phyloP scores from a whole-genome alignment of 92 coral and sea anemone genomes.

The Anthopleura xanthogrammica region DNA sequence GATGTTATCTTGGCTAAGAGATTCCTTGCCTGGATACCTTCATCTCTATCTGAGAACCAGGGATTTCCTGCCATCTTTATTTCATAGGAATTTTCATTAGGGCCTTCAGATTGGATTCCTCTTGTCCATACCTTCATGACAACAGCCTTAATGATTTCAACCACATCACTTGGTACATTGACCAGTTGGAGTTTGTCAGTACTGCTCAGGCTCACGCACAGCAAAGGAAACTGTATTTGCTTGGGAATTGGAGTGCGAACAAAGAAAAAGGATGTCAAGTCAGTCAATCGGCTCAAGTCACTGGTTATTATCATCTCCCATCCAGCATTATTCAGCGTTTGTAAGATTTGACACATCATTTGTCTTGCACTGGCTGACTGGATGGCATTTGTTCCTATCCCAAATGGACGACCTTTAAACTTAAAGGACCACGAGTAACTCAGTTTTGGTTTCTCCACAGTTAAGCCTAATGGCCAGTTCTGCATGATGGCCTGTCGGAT shows the following conservation, averaged over 20 bases:
- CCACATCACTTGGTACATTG: constrained; percentile 55
- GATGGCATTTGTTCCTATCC: not conserved
- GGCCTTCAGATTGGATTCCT: constrained; percentile 46
- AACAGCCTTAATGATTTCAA: constrained; percentile 41
- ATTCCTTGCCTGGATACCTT: constrained; percentile 45
- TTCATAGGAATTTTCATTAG: constrained; percentile 34
- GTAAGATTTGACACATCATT: constrained; percentile 52
- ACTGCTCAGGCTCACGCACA: constrained; percentile 60
- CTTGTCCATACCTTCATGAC: constrained; percentile 43
- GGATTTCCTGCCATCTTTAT: constrained; percentile 55
- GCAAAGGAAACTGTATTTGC: constrained; percentile 38
- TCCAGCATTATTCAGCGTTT: constrained; percentile 55
- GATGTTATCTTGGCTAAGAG: constrained; percentile 36
- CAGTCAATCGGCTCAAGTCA: constrained; percentile 42
- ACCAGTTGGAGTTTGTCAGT: constrained; percentile 58
- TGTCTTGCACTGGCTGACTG: constrained; percentile 40
- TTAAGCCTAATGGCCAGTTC: constrained; percentile 54
- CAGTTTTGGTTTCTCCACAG: constrained; percentile 19
- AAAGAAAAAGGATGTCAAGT: constrained; percentile 56
- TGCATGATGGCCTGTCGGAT: constrained; percentile 61
- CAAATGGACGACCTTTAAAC: constrained; percentile 61
- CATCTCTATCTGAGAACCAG: constrained; percentile 40
- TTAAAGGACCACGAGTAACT: constrained; percentile 38
- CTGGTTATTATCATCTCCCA: constrained; percentile 47
- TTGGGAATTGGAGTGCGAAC: constrained; percentile 31